phyloP scores from a whole-genome alignment of 2,888 invertebrate genomes.

The Mactromeris polynyma region DNA sequence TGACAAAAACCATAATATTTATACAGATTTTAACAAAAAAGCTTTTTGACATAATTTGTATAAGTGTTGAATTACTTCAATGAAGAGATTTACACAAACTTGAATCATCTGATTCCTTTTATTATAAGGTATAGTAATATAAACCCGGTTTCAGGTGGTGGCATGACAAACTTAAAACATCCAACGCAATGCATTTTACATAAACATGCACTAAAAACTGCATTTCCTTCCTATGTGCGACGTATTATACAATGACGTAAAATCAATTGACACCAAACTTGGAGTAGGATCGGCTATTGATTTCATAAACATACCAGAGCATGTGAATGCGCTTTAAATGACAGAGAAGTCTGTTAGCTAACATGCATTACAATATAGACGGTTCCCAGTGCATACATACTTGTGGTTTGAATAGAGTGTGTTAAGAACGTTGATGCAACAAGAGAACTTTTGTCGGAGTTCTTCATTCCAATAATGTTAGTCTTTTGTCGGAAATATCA shows the following conservation, averaged over 20 bases:
- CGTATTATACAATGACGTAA: background rate
- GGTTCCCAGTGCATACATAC: background rate
- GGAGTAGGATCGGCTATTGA: background rate
- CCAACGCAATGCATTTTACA: background rate
- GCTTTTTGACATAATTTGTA: no score
- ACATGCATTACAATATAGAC: background rate
- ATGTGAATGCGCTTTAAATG: background rate
- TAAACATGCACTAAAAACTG: background rate
- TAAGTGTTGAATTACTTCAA: no score
- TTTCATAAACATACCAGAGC: background rate
- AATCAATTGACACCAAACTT: background rate
- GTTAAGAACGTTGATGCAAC: background rate
- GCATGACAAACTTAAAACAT: background rate
- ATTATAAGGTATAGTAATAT: no score
- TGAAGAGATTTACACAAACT: no score
- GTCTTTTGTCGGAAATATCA: background rate
- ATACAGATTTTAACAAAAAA: no score
- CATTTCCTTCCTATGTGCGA: background rate
- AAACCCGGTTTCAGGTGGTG: no score
- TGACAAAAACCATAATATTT: no score
- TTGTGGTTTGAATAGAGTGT: background rate
- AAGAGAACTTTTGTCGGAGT: background rate
- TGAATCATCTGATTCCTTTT: no score
- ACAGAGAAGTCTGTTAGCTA: background rate
- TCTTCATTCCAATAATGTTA: background rate